Conservation (phyloP, 2,113 vertebrate species). For the Struthio camelus region DNA sequence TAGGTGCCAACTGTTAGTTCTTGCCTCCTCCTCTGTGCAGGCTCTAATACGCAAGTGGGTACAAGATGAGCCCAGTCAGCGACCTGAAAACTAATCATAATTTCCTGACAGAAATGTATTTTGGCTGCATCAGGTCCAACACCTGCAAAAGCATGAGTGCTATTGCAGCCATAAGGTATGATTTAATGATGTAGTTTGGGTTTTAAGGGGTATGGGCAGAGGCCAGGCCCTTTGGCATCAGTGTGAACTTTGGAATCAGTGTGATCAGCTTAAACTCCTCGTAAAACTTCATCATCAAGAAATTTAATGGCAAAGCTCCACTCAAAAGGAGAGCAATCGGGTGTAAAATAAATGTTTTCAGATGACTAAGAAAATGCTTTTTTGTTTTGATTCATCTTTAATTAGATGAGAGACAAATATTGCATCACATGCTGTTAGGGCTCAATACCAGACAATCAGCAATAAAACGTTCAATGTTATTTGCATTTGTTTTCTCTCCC, state of each 20-base stretch:
- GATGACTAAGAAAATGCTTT: neutral
- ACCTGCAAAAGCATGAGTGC: neutral
- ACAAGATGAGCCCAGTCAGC: neutral
- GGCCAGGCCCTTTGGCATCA: neutral
- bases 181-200: neutral
- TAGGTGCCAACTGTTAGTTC: neutral
- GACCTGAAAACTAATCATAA: neutral
- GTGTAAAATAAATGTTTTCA: neutral
- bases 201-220: neutral
- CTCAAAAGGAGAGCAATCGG: neutral
- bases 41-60: neutral
- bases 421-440: neutral
- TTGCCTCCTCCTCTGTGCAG: neutral
- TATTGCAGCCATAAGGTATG: neutral
- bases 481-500: conserved; percentile 19
- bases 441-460: neutral
- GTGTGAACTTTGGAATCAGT: neutral
- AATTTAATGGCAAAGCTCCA: neutral
- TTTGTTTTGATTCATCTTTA: conserved; percentile 20
- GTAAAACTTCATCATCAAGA: neutral
- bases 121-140: neutral
- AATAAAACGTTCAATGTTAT: conserved; percentile 28
- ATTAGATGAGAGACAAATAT: conserved; percentile 16
- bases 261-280: neutral
- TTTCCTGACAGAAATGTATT: neutral